A percentile compares a stretch with the other conserved stretches of the same genome.
These are phyloP conservation scores for Allophyes oxyacanthae DNA, from an alignment of 2,888 invertebrate species.

Conservation along the genomic window DNA sequence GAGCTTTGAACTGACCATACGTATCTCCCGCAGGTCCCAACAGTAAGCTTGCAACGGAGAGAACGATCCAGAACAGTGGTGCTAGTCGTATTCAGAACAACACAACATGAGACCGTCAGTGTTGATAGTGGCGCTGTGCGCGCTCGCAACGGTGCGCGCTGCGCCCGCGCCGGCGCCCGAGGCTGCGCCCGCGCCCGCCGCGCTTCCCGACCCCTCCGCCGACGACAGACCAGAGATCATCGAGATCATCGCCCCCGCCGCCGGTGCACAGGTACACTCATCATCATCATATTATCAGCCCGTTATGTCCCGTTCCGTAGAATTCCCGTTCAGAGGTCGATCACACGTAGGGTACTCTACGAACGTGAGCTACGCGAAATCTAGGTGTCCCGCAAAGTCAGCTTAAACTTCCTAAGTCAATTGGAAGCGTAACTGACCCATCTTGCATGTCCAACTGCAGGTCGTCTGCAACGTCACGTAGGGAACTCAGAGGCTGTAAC, in stretches of 20 bases:
- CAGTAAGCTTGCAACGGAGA: constrained; percentile 60
- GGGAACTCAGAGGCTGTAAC: no score
- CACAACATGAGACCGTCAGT: constrained; percentile 69
- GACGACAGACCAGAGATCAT: constrained; percentile 85
- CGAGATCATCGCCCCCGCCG: constrained; percentile 87
- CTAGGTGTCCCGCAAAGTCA: no score
- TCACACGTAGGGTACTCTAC: no score
- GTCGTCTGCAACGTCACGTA: no score
- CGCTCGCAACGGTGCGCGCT: constrained; percentile 48
- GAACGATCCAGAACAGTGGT: constrained; percentile 33
- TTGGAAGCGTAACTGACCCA: no score
- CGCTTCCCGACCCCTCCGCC: constrained; percentile 67
- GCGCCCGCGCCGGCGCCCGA: constrained; percentile 61
- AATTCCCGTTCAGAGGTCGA: no score
- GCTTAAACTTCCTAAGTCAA: no score
- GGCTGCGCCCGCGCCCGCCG: constrained; percentile 66
- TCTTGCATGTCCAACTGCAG: no score
- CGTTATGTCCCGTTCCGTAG: no score
- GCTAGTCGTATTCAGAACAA: constrained; percentile 22
- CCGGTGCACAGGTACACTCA: constrained; percentile 81
- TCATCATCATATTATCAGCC: no score
- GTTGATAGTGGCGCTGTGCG: constrained; percentile 65
- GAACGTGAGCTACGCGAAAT: no score
- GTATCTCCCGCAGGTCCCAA: constrained; percentile 58
- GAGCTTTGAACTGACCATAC: constrained; percentile 16